Evolutionary conservation across 2,888 invertebrate genomes (phyloP).

Genomic region (Linhomoeus sp.): DNA sequence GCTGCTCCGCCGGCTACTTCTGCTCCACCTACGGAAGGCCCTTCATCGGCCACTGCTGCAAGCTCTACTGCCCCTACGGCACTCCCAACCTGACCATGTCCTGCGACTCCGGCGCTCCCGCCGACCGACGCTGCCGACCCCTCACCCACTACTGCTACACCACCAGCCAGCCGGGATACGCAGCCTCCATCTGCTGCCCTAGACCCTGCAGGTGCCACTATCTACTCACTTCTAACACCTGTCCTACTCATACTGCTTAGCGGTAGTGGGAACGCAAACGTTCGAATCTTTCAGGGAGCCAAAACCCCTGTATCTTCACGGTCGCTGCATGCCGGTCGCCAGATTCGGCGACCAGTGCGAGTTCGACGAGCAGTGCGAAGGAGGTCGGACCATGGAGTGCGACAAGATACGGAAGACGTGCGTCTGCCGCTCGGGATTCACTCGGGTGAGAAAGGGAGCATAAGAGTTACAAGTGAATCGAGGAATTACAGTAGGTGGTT

Average conservation of each 20-base stretch:
- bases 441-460: conserved; percentile 10
- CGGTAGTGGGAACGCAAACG: no score
- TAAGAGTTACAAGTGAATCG: not conserved
- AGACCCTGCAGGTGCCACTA: conserved; percentile 18
- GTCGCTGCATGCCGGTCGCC: conserved; percentile 23
- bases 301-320: conserved; percentile 5
- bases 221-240: no score
- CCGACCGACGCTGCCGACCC: conserved; percentile 16
- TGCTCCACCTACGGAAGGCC: conserved; percentile 27
- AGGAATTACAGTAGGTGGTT: not conserved
- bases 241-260: no score
- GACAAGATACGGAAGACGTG: conserved; percentile 11
- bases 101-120: conserved; percentile 2
- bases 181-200: conserved; percentile 24
- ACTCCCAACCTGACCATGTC: conserved; percentile 15
- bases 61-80: conserved; percentile 25
- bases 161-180: conserved; percentile 14
- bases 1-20: conserved; percentile 13
- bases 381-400: conserved; percentile 24
- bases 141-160: conserved; percentile 26
- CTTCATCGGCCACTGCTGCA: conserved; percentile 26
- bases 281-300: conserved; percentile 10
- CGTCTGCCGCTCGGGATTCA: conserved; percentile 19
- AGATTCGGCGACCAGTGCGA: conserved; percentile 25
- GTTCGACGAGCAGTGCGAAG: conserved; percentile 26